Base-by-base conservation (phyloP, 2,113 vertebrate genomes). In the Indri indri region DNA sequence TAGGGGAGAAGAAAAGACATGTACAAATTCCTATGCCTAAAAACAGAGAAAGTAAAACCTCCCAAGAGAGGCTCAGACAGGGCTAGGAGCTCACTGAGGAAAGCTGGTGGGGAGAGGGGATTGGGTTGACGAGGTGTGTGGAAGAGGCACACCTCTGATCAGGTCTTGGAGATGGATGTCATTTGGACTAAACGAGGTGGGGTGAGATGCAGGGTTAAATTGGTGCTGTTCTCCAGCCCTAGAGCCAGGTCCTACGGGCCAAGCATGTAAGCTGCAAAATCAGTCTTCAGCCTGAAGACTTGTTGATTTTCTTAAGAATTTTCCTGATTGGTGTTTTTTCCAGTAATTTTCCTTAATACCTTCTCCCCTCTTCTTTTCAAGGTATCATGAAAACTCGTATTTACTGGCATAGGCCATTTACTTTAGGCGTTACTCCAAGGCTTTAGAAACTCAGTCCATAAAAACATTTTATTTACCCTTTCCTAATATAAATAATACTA, bases 401-500 rank as follows among this genome's bases (percentile, higher is more conserved):
- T 80, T 88, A 23, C 5, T 85, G 71, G 23, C 50, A n/a, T 54
- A 37, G 52, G 30, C 27, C 32, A 27, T 83, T 83, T 79, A 8
- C 45, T n/a, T 47, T 16, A 73, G 66, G 13, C 27, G 18, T 74
- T 61, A 37, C 0, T 23, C 23, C 73, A 86, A 16, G 13, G 47
- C 27, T 74, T 73, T 63, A 54, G 86, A 42, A 74, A 20, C 37
- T 70, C 25, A 20, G 16, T 10, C 2, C 13, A 16, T 14, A 14
- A n/a, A 71, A 77, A 7, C 13, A 20, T 20, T 80, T 54, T 66
- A 3, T 17, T 79, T 27, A 9, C 20, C 16, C 47, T 52, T 59
- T 74, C 57, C 71, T 23, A 8, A 13, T 8, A 5, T 2, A 4
- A 2, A 2, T 1, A n/a, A 8, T 37, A n/a, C 63, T 40, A 1